Evolutionary conservation across 2,888 invertebrate species (phyloP), one percentile per base, ranked within the genome.

Genomic region (Drosophila dives): DNA sequence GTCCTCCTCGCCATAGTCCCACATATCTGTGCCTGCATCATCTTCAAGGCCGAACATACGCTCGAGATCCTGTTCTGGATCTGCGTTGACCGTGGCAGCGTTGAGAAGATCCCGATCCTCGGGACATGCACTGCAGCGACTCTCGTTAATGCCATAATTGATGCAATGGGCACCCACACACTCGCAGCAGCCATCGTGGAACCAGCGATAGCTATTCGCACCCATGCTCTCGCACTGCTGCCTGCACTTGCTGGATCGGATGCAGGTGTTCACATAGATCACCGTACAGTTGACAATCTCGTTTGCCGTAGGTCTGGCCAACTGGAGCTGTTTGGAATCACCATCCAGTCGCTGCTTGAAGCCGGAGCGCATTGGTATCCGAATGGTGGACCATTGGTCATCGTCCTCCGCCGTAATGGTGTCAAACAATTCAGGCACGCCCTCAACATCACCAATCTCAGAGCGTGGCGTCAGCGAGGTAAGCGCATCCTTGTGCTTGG

Each of bases 141-240:
- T 97, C 91, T 97, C 97, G 84, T 97, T 96, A 85, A 97, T 96
- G 12, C 98, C 98, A 92, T 97, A 98, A 92, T 97, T 97, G 71
- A 97, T 94, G 90, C 98, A 98, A 54, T 96, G 96, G 77, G 96
- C 95, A 3, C 98, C 98, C 56, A 98, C 95, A 91, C 98, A 98
- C 93, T 98, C 97, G 92, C 98, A 98, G 92, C 98, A 98, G 6
- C 98, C 98, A 90, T 98, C 97, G 92, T 98, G 97, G 93, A 98
- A 98, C 98, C 98, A 98, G 78, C 98, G 95, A 94, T 94, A 98
- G 93, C 92, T 92, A 59, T 80, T 91, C 10, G 92, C 87, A 0
- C 93, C 93, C 92, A 93, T 92, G 75, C 91, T 92, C 62, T 92
- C 91, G 67, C 92, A 92, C 72, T 91, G 88, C 49, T 90, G 80